Evolutionary conservation across 2,797 vertebrate species (phyloP).

Genomic region (Acridotheres tristis): DNA sequence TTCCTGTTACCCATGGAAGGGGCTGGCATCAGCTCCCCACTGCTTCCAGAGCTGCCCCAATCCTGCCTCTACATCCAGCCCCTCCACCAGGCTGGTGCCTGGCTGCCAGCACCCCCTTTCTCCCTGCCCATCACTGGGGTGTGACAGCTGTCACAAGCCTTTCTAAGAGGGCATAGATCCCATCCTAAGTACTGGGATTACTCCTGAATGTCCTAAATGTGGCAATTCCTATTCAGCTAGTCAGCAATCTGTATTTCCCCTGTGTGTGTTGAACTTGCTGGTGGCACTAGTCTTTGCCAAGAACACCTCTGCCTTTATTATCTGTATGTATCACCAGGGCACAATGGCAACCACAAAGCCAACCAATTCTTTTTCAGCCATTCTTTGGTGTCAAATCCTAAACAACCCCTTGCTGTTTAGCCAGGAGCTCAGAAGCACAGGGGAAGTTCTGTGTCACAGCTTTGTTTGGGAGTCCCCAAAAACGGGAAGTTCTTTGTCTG

Average conservation of each 20-base stretch:
- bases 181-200: background rate
- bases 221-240: background rate
- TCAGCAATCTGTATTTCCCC: background rate
- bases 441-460: background rate
- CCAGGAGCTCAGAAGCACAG: accelerated
- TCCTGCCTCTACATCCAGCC: background rate
- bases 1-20: background rate
- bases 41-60: background rate
- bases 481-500: accelerated
- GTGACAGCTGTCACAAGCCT: background rate
- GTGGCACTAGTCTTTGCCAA: accelerated
- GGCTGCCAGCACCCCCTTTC: background rate
- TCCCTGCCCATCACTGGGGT: background rate
- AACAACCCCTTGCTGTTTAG: background rate
- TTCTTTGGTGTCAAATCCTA: background rate
- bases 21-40: background rate
- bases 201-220: background rate
- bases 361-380: background rate
- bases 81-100: background rate
- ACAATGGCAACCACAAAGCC: background rate
- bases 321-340: background rate
- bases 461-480: background rate
- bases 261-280: accelerated
- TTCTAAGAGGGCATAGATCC: background rate
- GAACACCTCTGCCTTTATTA: background rate